Evolutionary conservation across 2,888 invertebrate genomes (phyloP), one percentile per base, ranked within the genome.

Genomic region (Scaptodrosophila latifasciaeformis): DNA sequence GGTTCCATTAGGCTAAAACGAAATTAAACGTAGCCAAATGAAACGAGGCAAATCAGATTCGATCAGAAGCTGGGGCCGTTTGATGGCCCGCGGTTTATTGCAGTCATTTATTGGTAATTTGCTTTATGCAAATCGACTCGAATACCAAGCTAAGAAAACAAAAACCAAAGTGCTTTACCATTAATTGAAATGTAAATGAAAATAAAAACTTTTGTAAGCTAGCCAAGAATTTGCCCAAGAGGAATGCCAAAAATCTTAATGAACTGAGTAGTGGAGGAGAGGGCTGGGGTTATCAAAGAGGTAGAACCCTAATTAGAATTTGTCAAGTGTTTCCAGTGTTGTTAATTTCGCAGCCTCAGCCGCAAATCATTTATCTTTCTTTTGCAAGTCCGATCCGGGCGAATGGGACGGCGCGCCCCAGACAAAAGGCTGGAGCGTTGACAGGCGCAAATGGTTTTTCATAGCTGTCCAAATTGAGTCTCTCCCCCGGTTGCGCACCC

Each of bases 371-470:
- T 72, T 64, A 62, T 70, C 70, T 72, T 72, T n/a, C 51, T 52
- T 54, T 45, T 43, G 29, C 13, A 43, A 45, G 51, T 42, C 35
- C 45, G 34, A n/a, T n/a, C 40, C 40, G 21, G 56, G 43, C 2
- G 1, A 5, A 5, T 42, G 9, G 31, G 1, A 2, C 18, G 0
- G 30, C 29, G 21, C 15, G 19, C 13, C 29, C 15, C 13, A 46
- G 56, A 62, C 74, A 77, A 67, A 72, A 77, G 19, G 7, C 59
- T 69, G 67, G 72, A 76, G 72, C 72, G 72, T 72, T 72, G 72
- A 72, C 72, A 72, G 76, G 77, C 79, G 63, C 76, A 72, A 72
- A 79, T 79, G 76, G 65, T 59, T 79, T 66, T 66, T 72, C 72
- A 69, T 66, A 66, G 57, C 12, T 10, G 6, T n/a, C 15, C 21